A percentile compares a stretch with the other conserved stretches of the same genome.
These are phyloP conservation scores for Bubo bubo DNA, from an alignment of 2,113 vertebrate species.

Conservation along the genomic window DNA sequence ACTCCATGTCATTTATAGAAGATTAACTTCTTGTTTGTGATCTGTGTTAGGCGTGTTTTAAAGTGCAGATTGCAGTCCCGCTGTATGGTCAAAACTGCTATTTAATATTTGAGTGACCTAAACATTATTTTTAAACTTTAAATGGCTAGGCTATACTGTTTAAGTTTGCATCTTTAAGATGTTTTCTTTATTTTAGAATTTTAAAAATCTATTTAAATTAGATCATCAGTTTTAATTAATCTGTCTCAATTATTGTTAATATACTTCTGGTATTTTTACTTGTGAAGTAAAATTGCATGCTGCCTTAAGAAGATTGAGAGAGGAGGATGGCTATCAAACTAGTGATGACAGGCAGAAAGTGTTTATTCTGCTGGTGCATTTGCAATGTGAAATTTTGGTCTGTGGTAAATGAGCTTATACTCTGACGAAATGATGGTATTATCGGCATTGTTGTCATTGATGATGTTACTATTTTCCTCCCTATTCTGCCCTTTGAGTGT, in stretches of 20 bases:
- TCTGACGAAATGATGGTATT: neutral
- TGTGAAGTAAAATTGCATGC: neutral
- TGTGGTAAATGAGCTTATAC: neutral
- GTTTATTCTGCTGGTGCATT: neutral
- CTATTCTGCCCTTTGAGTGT: neutral
- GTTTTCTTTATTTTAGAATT: neutral
- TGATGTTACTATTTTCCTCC: neutral
- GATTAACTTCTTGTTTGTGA: neutral
- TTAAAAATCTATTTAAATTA: neutral
- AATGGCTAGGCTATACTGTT: rapidly evolving
- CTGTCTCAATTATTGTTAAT: neutral
- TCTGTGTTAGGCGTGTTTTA: neutral
- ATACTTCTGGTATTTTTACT: neutral
- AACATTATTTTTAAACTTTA: neutral
- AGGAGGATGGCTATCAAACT: neutral
- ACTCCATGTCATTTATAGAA: rapidly evolving
- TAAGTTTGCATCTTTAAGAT: neutral
- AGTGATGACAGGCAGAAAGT: neutral
- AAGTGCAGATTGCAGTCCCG: neutral
- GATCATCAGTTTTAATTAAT: neutral
- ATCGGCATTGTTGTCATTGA: rapidly evolving
- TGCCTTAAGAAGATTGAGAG: neutral
- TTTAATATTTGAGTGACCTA: neutral
- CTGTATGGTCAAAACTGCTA: neutral
- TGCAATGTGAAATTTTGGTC: neutral